Percentiles rank a stretch among this genome's conserved stretches.
Conservation (phyloP, 92 coral and sea anemone genomes). For the Porites divaricata region DNA sequence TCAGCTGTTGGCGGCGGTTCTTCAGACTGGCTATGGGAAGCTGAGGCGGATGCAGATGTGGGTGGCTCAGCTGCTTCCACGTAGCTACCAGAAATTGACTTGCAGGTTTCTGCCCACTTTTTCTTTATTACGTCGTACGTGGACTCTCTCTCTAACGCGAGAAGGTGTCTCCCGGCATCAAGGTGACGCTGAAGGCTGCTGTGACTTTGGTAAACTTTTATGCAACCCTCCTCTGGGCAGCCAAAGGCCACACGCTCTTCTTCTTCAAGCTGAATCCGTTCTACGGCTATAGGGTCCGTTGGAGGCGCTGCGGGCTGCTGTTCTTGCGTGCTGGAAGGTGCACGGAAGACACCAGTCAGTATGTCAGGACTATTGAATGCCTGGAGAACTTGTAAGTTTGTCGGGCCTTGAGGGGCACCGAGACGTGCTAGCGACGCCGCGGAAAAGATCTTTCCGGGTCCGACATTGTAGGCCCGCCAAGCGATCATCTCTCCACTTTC, state of each 20-base stretch:
- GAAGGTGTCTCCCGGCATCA: constrained; percentile 27
- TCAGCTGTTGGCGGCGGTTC: not conserved
- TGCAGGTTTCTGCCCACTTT: constrained; percentile 22
- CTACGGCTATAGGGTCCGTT: not conserved
- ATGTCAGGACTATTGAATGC: no score
- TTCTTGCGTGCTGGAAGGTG: no score
- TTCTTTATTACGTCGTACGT: constrained; percentile 26
- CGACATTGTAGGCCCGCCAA: no score
- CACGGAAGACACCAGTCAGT: no score
- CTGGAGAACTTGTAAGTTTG: no score
- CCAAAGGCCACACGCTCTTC: no score
- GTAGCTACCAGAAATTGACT: not conserved
- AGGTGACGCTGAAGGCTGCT: constrained; percentile 26
- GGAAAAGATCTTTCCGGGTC: no score
- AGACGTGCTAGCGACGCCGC: no score
- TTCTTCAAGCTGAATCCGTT: no score
- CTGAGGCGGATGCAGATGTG: not conserved
- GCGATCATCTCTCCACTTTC: no score
- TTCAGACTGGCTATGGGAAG: constrained; percentile 18
- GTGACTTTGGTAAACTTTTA: constrained; percentile 27
- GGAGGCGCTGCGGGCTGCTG: constrained; percentile 17
- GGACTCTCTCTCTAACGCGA: constrained; percentile 25
- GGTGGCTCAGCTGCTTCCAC: constrained; percentile 7
- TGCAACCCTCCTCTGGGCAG: constrained; percentile 33
- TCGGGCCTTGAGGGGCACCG: no score